Conservation (phyloP, 2,888 invertebrate genomes). For the Diadegma fenestrale region DNA sequence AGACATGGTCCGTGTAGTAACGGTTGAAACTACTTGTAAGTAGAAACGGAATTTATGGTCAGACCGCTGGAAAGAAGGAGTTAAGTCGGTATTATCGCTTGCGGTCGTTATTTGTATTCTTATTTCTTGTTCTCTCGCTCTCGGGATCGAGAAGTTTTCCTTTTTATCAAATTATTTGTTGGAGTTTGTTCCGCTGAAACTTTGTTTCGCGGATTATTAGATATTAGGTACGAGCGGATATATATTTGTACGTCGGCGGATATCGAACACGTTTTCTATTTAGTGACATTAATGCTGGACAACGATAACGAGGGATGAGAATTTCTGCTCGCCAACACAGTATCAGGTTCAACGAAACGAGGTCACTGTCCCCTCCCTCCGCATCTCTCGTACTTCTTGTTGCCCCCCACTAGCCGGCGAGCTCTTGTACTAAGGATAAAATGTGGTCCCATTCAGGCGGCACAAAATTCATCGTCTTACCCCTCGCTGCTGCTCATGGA, state of each 20-base stretch:
- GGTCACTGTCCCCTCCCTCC: slow-evolving; percentile 67
- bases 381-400: slow-evolving; percentile 32
- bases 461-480: slow-evolving; percentile 10
- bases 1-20: slow-evolving; percentile 36
- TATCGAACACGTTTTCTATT: slow-evolving; percentile 50
- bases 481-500: slow-evolving; percentile 20
- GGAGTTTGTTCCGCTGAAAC: background rate
- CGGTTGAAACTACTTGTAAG: background rate
- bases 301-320: slow-evolving; percentile 6
- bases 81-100: slow-evolving; percentile 10
- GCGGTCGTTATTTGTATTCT: slow-evolving; percentile 13
- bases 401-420: slow-evolving; percentile 16
- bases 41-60: slow-evolving; percentile 31
- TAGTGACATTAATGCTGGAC: slow-evolving; percentile 32
- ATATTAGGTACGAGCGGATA: slow-evolving; percentile 23
- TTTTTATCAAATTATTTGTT: slow-evolving; percentile 47
- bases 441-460: slow-evolving; percentile 65
- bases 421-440: slow-evolving; percentile 47
- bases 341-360: slow-evolving; percentile 72
- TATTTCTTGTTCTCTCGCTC: background rate
- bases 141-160: slow-evolving; percentile 41
- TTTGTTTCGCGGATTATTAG: slow-evolving; percentile 1
- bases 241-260: slow-evolving; percentile 19
- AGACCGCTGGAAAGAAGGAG: background rate
- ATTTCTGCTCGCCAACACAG: slow-evolving; percentile 39